phyloP scores from a whole-genome alignment of 2,797 vertebrate species.

The Hydrocynus forskahlii region DNA sequence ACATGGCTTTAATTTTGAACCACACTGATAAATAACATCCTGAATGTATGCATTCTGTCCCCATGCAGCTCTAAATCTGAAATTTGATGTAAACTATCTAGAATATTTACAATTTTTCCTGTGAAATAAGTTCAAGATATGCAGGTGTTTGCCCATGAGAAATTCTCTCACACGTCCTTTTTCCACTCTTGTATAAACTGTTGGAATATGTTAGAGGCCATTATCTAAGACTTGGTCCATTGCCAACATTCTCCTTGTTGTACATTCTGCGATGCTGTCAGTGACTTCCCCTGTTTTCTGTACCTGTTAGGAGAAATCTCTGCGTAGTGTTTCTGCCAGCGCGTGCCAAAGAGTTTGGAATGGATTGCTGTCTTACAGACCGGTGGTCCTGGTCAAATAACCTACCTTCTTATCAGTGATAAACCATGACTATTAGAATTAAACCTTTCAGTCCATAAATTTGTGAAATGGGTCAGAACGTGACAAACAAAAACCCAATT shows the following conservation, averaged over 20 bases:
- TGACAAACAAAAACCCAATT: no score
- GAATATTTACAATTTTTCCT: constrained; percentile 56
- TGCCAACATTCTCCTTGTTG: constrained; percentile 24
- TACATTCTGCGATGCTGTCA: constrained; percentile 7
- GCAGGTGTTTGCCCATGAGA: constrained; percentile 56
- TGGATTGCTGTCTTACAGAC: neutral
- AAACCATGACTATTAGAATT: no score
- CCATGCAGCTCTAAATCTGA: constrained; percentile 45
- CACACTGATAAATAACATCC: constrained; percentile 49
- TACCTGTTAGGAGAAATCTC: neutral
- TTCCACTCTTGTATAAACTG: constrained; percentile 55
- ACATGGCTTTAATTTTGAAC: constrained; percentile 55
- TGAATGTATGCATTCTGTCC: constrained; percentile 50
- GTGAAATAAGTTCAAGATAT: constrained; percentile 53
- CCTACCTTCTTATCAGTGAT: neutral
- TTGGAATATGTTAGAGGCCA: constrained; percentile 41
- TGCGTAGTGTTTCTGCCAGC: neutral
- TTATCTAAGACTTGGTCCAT: constrained; percentile 45
- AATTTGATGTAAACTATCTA: constrained; percentile 55
- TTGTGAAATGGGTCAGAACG: no score
- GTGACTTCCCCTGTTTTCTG: neutral
- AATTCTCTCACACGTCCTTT: constrained; percentile 55
- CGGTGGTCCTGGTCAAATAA: neutral
- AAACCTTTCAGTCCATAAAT: no score
- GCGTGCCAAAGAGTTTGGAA: neutral